A percentile compares a stretch with the other conserved stretches of the same genome.
phyloP scores from a whole-genome alignment of 2,888 invertebrate genomes.

The Oscheius sp. region DNA sequence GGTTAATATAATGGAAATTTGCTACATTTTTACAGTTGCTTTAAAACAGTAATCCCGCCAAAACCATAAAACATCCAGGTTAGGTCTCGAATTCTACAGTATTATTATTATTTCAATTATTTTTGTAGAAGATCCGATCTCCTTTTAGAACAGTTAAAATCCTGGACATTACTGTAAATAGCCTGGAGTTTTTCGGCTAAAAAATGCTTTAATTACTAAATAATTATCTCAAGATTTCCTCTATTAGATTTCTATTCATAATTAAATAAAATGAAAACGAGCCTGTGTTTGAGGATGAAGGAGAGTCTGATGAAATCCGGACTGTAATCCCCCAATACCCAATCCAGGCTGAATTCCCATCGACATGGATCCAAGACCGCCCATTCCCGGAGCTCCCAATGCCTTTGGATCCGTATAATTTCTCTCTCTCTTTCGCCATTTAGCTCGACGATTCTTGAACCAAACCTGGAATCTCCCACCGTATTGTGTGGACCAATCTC shows the following conservation, averaged over 20 bases:
- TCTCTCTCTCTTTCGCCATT: conserved; percentile 69
- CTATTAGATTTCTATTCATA: no score
- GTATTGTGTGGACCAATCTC: conserved; percentile 1
- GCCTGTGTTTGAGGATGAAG: conserved; percentile 23
- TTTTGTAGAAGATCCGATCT: no score
- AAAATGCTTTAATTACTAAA: background rate
- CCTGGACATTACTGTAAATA: no score
- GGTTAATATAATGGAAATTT: no score
- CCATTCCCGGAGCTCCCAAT: conserved; percentile 11
- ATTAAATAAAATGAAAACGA: background rate
- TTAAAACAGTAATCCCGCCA: no score
- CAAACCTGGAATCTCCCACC: no score
- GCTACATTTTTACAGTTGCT: no score
- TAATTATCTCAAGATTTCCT: no score
- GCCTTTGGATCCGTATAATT: conserved; percentile 39
- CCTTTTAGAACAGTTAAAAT: no score
- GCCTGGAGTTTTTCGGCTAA: background rate
- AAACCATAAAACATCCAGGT: no score
- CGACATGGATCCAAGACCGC: conserved; percentile 9
- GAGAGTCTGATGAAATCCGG: conserved; percentile 40
- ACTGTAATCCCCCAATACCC: conserved; percentile 35
- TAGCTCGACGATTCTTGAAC: conserved; percentile 70
- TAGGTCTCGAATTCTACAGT: no score
- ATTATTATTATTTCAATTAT: no score
- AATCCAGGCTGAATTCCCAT: conserved; percentile 21